Base-by-base conservation (phyloP, 2,797 vertebrate genomes). In the Peromyscus nudipes region DNA sequence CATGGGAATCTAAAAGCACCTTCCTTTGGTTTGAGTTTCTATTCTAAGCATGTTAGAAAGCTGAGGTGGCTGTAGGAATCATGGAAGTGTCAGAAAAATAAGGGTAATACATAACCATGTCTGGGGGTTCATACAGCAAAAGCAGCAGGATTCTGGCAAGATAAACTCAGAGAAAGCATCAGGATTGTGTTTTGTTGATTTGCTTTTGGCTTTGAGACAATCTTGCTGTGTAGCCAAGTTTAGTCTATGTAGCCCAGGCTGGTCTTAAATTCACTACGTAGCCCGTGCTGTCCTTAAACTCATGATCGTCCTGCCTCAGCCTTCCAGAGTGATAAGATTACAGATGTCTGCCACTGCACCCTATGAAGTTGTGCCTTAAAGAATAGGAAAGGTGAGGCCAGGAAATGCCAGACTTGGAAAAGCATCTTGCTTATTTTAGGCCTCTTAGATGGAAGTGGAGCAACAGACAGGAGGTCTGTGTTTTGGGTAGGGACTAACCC, bases 391-490 rank as follows among this genome's bases (percentile, higher is more conserved):
- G 14, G 3, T 13, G 29, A 6, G 49, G 43, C 65, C n/a, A 73
- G 37, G 34, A 88, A 88, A 29, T 67, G 12, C 62, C 57, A 57
- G 25, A 27, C 4, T 9, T 23, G n/a, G 69, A 31, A 23, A 73
- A 71, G 43, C 7, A 0, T 49, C 57, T 49, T 57, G 67, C 65
- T 34, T n/a, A 27, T 25, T 6, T 0, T 31, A 4, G 8, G 37
- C 10, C 12, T 21, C 25, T 1, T 25, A 75, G 52, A 25, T 55
- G 29, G 23, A 16, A 64, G 46, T 49, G 19, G 17, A 80, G 19
- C 46, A 60, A 7, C n/a, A 34, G 4, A 0, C 4, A 1, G 6
- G 14, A 1, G 77, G 23, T 10, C 16, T 1, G 40, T 8, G 21
- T 73, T 89, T 77, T 25, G 43, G 13, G 21, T 27, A 8, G 73